Evolutionary conservation across 1,140 invertebrate species (phyloP), one percentile per base, ranked within the genome.

Genomic region (Phymorhynchus buccinoides): DNA sequence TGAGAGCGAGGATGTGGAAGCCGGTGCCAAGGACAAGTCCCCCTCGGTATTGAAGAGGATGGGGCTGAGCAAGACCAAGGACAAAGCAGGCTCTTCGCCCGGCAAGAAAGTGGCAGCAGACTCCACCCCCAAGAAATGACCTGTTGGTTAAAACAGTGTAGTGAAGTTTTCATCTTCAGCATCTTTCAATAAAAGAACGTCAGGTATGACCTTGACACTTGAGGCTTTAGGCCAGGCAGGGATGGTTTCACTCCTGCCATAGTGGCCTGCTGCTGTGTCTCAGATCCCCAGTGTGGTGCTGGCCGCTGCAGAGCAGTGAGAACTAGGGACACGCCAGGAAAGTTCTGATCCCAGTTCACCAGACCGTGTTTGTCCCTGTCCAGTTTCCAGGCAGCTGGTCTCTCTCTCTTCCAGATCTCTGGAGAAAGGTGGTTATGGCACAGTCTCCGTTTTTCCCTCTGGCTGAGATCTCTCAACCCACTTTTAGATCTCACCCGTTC

Each of bases 1-100:
- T 18, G 87, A 88, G 77, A 80, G 83, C 30, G 73, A 80, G 62
- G 48, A 77, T 4, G 68, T 12, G 3, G 16, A 56, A 12, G 32
- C 18, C 22, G 42, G 30, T 32, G 83, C 81, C 32, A 48, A 52
- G 42, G 77, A 52, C 77, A 79, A 79, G 77, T 35, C 77, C 14
- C 41, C 77, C 42, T 44, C 85, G 7, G 22, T 88, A 41, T 39
- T 86, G 7, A 85, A 85, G 48, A 75, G 80, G 82, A 82, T 84
- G 1, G 78, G 82, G 35, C 16, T 83, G 9, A 52, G 16, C 18
- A 86, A 80, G 42, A 39, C 44, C 16, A 88, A 85, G 32, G 84
- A 82, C 22, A 71, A 83, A n/a, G 32, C 84, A 2, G 42, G 35
- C 27, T 44, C 37, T 30, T 22, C 73, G 35, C 66, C 85, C 0